Evolutionary conservation across 2,888 invertebrate genomes (phyloP).

Genomic region (Oasisia sp.): DNA sequence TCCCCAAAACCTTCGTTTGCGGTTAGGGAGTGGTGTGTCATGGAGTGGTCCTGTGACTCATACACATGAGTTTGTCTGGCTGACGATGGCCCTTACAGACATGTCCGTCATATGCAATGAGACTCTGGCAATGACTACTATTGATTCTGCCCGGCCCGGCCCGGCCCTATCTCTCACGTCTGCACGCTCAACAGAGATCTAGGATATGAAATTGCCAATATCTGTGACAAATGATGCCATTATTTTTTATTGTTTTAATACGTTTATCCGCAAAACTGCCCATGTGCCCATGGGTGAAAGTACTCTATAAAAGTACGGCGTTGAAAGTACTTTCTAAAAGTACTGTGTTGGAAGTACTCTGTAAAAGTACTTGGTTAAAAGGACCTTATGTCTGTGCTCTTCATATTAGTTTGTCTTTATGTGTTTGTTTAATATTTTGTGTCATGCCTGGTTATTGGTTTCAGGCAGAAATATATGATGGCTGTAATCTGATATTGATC

Average conservation of each 20-base stretch:
- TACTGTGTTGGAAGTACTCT: too few species aligned
- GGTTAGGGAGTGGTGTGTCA: neutral
- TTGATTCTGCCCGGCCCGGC: neutral
- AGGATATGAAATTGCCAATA: slow-evolving; percentile 17
- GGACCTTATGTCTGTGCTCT: neutral
- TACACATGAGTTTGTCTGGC: neutral
- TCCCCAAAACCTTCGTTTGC: neutral
- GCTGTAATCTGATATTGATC: neutral
- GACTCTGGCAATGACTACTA: neutral
- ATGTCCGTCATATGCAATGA: neutral
- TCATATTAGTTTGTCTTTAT: neutral
- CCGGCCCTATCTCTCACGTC: neutral
- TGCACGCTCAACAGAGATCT: neutral
- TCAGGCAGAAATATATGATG: neutral
- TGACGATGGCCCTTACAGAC: neutral
- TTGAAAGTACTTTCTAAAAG: neutral
- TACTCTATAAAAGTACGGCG: neutral
- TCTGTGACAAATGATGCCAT: neutral
- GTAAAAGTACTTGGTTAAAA: neutral
- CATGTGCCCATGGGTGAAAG: neutral
- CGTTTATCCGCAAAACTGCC: neutral
- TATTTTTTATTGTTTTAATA: neutral
- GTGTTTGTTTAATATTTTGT: neutral
- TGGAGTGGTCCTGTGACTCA: neutral
- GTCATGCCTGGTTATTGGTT: neutral